Conservation (phyloP, 2,113 vertebrate species). For the Syrmaticus mikado region DNA sequence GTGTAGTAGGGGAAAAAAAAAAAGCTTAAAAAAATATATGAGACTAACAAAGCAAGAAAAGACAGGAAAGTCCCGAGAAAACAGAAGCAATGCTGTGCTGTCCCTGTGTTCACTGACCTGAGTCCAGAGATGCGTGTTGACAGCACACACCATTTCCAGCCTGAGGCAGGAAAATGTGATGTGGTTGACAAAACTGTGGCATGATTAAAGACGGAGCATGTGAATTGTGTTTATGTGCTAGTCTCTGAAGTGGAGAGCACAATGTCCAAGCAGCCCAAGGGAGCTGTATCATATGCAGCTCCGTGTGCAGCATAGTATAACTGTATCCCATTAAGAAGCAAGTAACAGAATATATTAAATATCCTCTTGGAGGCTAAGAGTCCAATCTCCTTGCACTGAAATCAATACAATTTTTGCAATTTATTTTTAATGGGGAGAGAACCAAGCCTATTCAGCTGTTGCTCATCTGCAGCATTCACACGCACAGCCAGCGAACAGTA, state of each 20-base stretch:
- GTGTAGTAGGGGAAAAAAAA: neutral
- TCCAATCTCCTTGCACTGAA: slow-evolving; percentile 6
- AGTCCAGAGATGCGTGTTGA: slow-evolving; percentile 21
- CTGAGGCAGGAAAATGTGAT: slow-evolving; percentile 61
- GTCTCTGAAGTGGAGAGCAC: slow-evolving; percentile 54
- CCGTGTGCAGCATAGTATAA: neutral
- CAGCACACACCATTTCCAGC: neutral
- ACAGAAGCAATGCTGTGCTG: neutral
- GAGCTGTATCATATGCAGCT: slow-evolving; percentile 50
- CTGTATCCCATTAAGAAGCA: slow-evolving; percentile 64
- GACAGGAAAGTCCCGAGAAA: neutral
- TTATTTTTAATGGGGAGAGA: slow-evolving; percentile 42
- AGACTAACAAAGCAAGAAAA: neutral
- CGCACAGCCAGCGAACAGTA: neutral
- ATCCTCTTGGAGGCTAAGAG: slow-evolving; percentile 31
- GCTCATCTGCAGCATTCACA: neutral
- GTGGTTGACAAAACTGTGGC: slow-evolving; percentile 65
- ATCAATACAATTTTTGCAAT: slow-evolving; percentile 52
- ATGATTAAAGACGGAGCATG: slow-evolving; percentile 67
- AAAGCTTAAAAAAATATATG: neutral
- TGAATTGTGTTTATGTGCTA: slow-evolving; percentile 59
- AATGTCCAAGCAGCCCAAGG: slow-evolving; percentile 52
- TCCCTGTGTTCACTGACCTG: slow-evolving; percentile 34
- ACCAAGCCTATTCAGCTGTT: slow-evolving; percentile 7
- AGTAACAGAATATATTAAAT: slow-evolving; percentile 49